Base-by-base conservation (phyloP, 2,888 invertebrate species). In the Nemotelus nigrinus region DNA sequence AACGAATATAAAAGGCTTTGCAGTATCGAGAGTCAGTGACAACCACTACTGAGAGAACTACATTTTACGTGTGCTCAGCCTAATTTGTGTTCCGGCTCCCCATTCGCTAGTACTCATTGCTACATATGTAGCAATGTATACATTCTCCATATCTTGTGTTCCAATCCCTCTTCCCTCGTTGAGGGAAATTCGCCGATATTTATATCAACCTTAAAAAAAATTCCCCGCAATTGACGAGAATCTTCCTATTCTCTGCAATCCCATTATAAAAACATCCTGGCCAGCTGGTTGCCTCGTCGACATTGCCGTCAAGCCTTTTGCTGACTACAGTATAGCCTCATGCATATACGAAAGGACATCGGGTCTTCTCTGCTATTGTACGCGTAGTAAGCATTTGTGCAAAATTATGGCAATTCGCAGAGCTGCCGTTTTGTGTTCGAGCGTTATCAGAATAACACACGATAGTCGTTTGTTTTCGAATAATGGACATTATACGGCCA, bases 401-500 rank as follows among this genome's bases (percentile, higher is more conserved):
- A n/a, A 53, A 70, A 70, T 70, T 70, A 70, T 70, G 50, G 60
- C 39, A 55, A 7, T 74, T 47, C 41, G 57, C n/a, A 25, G 25
- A 25, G 25, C 25, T 25, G n/a, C 74, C 3, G 58, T 45, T 50
- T 39, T 72, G 5, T 6, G 25, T 75, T 76, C 55, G 67, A 58
- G 80, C 80, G 82, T 83, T 83, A 83, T 83, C 83, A 82, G 82
- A 82, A 82, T 82, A 82, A 82, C 81, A 82, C 83, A 83, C 83
- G 81, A 82, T 82, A 83, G 83, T 84, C 85, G 84, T 86, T 86
- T 86, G 86, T 86, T 86, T 83, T 84, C 85, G 83, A 83, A 85
- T 86, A 86, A 86, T 85, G 86, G 85, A 84, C 85, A 86, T 86
- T 85, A 86, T 84, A 84, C 82, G 50, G 82, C 84, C 83, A 85